Conservation (phyloP, 2,888 invertebrate genomes). For the Drosophila putrida region DNA sequence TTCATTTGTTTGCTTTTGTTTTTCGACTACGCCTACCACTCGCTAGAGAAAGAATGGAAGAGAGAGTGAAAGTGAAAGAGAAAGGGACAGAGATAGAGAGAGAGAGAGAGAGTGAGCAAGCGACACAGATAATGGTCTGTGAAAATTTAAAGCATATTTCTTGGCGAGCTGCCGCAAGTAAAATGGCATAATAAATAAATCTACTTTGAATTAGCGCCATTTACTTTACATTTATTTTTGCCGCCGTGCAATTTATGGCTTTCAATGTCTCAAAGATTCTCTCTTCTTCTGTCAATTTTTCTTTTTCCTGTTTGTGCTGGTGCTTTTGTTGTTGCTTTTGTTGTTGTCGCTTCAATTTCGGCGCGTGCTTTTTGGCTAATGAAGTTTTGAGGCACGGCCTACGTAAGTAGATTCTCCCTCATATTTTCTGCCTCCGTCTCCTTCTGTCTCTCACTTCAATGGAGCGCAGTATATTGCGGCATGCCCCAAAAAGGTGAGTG, state of each 20-base stretch:
- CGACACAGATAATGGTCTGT: slow-evolving; percentile 14
- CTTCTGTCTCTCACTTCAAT: neutral
- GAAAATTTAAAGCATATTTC: slow-evolving; percentile 73
- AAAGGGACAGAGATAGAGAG: neutral
- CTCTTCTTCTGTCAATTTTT: slow-evolving; percentile 10
- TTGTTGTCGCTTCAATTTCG: slow-evolving; percentile 53
- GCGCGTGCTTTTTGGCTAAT: slow-evolving; percentile 77
- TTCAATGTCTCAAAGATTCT: slow-evolving; percentile 42
- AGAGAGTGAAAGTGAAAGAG: neutral
- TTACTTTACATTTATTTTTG: slow-evolving; percentile 78
- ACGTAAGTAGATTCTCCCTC: neutral
- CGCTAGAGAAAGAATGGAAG: neutral
- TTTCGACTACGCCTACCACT: slow-evolving; percentile 34
- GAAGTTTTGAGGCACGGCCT: slow-evolving; percentile 71
- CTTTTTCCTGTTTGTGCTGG: neutral
- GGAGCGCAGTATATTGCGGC: slow-evolving; percentile 20
- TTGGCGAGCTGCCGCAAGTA: slow-evolving; percentile 72
- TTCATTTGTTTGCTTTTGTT: slow-evolving; percentile 58
- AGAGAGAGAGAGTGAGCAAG: neutral
- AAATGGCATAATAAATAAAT: slow-evolving; percentile 81
- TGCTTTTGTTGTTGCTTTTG: slow-evolving; percentile 29
- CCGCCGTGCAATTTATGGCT: slow-evolving; percentile 71
- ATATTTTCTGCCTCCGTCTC: neutral
- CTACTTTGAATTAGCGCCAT: slow-evolving; percentile 82
- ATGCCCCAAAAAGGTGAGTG: slow-evolving; percentile 48